phyloP scores from a whole-genome alignment of 1,140 invertebrate genomes.

The Zaprionus vittiger region DNA sequence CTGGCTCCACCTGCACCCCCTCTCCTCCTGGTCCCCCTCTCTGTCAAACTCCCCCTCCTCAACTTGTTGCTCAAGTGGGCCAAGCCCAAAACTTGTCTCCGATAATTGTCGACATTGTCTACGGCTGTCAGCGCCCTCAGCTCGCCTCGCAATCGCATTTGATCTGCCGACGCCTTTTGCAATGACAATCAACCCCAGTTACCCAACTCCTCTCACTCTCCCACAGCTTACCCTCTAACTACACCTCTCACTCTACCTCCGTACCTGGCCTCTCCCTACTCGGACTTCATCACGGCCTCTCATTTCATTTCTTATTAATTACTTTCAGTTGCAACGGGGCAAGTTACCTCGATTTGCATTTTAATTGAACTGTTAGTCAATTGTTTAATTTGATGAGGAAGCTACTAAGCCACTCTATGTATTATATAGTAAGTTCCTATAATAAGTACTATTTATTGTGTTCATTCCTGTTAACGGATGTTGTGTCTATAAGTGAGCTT shows the following conservation, averaged over 20 bases:
- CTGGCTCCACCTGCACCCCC: background rate
- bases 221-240: background rate
- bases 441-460: background rate
- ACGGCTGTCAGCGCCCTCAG: conserved; percentile 54
- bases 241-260: background rate
- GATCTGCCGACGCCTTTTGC: conserved; percentile 72
- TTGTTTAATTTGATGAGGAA: background rate
- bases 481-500: background rate
- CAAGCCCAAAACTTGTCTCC: conserved; percentile 71
- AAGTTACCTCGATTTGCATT: background rate
- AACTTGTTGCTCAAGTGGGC: conserved; percentile 43
- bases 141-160: conserved; percentile 49
- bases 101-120: conserved; percentile 73
- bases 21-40: background rate
- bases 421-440: background rate
- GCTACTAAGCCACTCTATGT: background rate
- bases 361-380: background rate
- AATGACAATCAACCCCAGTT: conserved; percentile 38
- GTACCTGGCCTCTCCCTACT: too few species aligned
- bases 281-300: background rate
- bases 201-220: conserved; percentile 6
- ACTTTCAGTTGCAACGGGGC: background rate
- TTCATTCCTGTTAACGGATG: background rate
- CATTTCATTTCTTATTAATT: conserved; percentile 28
- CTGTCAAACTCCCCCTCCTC: background rate